phyloP scores from a whole-genome alignment of 2,797 vertebrate species.

The Neopelma chrysocephalum region DNA sequence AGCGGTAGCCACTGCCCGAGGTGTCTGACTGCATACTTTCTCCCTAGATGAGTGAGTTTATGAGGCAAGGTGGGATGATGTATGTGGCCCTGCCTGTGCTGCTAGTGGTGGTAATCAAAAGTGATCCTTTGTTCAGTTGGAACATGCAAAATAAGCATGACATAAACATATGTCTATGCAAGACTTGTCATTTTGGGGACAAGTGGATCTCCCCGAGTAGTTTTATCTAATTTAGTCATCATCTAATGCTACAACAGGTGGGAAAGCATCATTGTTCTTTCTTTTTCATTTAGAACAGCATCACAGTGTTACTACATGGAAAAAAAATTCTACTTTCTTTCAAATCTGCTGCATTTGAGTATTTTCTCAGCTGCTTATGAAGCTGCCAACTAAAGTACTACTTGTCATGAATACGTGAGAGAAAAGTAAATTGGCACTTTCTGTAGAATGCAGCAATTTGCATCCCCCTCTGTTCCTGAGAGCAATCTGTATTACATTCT shows the following conservation, averaged over 20 bases:
- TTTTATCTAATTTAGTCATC: neutral
- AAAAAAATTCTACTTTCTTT: neutral
- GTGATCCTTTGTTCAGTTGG: neutral
- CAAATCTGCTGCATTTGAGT: neutral
- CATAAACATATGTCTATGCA: neutral
- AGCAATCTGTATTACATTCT: neutral
- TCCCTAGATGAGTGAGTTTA: neutral
- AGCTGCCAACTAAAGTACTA: neutral
- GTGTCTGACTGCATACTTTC: neutral
- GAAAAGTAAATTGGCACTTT: conserved; percentile 42
- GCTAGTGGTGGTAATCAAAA: neutral
- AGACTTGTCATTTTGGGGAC: neutral
- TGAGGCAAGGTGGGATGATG: neutral
- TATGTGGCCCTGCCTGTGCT: rapidly evolving
- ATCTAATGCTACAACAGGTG: neutral
- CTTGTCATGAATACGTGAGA: neutral
- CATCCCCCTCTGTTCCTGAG: neutral
- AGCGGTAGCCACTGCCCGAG: neutral
- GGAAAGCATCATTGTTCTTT: neutral
- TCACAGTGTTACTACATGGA: neutral
- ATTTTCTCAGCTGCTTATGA: neutral
- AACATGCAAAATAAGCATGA: neutral
- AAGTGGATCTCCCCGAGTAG: neutral
- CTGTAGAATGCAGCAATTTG: conserved; percentile 13
- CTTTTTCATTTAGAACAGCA: neutral